Evolutionary conservation across 2,888 invertebrate species (phyloP), one percentile per base, ranked within the genome.

Genomic region (Chirona hameri): DNA sequence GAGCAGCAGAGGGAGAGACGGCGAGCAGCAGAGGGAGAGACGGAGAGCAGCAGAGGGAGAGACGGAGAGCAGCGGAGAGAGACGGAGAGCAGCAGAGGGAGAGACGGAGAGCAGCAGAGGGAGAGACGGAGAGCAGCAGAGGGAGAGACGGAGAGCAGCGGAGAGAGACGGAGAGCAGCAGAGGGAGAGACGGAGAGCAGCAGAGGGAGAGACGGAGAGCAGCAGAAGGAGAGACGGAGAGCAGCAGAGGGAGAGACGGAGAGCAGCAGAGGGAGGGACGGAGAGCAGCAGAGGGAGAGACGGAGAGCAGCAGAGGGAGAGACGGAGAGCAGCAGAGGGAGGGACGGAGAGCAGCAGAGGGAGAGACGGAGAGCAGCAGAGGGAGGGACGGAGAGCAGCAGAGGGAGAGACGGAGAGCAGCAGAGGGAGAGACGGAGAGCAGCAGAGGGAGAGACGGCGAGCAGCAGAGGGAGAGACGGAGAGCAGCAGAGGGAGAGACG

Each of bases 1-100:
- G 82, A 82, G 69, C 72, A 72, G 72, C 52, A 82, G 69, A 69
- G 39, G 69, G 82, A 82, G 14, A 82, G 82, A 82, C n/a, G 69
- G 69, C 69, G 39, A 82, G 69, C 15, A 39, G 46, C 39, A 69
- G 69, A 69, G 69, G 46, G 31, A 69, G 31, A 69, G 39, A 39
- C 46, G 46, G 39, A 29, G 69, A 39, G 12, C 39, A n/a, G 39
- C n/a, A 72, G n/a, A 72, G 69, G 24, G 82, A 72, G 39, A 46
- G 29, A 27, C 18, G 18, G n/a, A n/a, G n/a, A n/a, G n/a, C n/a
- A n/a, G n/a, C n/a, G n/a, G n/a, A n/a, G n/a, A n/a, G n/a, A n/a
- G 29, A n/a, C 39, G 29, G 65, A 60, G n/a, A 60, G 81, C 27
- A 21, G 27, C 7, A 29, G 52, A 52, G 81, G 27, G 21, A 55